Conservation (phyloP, 2,888 invertebrate genomes). For the Phorcus lineatus region DNA sequence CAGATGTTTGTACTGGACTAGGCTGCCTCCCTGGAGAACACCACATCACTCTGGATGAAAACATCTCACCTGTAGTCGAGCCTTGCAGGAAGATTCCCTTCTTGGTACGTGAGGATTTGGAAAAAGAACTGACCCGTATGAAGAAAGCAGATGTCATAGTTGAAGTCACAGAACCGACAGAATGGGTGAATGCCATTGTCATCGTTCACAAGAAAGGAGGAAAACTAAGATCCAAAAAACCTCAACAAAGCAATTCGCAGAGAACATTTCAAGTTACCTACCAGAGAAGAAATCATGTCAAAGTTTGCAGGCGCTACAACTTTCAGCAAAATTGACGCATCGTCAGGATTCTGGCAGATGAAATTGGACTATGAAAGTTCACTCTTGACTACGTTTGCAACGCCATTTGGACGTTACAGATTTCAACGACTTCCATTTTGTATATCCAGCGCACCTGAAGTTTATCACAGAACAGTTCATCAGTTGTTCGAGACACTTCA, state of each 20-base stretch:
- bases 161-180: constrained; percentile 46
- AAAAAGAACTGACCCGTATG: constrained; percentile 41
- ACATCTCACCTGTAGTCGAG: constrained; percentile 42
- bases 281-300: constrained; percentile 45
- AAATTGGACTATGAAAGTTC: no score
- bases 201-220: constrained; percentile 42
- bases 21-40: constrained; percentile 43
- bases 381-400: no score
- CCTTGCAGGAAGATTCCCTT: no score
- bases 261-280: constrained; percentile 46
- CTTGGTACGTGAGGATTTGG: constrained; percentile 38
- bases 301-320: constrained; percentile 35
- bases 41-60: constrained; percentile 34
- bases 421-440: constrained; percentile 29
- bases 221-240: constrained; percentile 47
- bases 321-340: constrained; percentile 45
- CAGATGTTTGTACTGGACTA: constrained; percentile 38
- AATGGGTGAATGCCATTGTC: constrained; percentile 50
- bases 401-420: no score
- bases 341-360: no score
- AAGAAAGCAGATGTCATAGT: constrained; percentile 36
- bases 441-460: constrained; percentile 23
- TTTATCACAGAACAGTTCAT: constrained; percentile 4
- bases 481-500: constrained; percentile 14
- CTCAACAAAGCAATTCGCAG: constrained; percentile 44